Evolutionary conservation across 2,888 invertebrate species (phyloP).

Genomic region (Sphaerophoria taeniata): DNA sequence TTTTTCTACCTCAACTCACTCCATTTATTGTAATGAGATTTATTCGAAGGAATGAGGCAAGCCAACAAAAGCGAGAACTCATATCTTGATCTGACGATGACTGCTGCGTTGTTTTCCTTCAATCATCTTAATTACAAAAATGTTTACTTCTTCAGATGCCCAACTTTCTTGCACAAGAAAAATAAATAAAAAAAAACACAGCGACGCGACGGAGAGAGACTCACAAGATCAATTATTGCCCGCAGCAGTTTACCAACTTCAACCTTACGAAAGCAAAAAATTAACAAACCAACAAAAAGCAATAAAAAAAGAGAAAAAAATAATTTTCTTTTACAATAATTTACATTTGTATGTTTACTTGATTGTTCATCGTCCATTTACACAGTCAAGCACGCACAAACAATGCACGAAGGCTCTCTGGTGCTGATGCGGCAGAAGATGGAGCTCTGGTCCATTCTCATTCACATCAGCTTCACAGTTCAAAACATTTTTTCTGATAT

Average conservation of each 20-base stretch:
- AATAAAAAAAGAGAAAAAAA: neutral
- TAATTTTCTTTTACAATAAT: conserved; percentile 61
- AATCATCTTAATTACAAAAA: conserved; percentile 40
- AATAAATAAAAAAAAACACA: neutral
- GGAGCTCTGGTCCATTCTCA: conserved; percentile 65
- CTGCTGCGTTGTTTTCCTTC: conserved; percentile 18
- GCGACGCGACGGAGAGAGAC: neutral
- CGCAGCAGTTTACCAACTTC: conserved; percentile 68
- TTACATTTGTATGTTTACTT: conserved; percentile 61
- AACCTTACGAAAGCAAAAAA: conserved; percentile 14
- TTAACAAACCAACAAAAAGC: no score
- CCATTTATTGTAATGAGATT: conserved; percentile 12
- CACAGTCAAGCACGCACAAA: conserved; percentile 33
- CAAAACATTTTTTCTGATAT: neutral
- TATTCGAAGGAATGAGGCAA: neutral
- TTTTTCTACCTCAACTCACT: conserved; percentile 2
- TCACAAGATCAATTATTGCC: conserved; percentile 69
- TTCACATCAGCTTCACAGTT: conserved; percentile 37
- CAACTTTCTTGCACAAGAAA: conserved; percentile 22
- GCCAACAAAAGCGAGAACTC: conserved; percentile 3
- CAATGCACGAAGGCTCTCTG: conserved; percentile 4
- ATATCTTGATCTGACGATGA: conserved; percentile 38
- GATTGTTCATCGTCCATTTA: conserved; percentile 52
- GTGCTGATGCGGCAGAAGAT: neutral
- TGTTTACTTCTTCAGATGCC: conserved; percentile 25